Evolutionary conservation across 2,888 invertebrate species (phyloP).

Genomic region (Eupithecia vulgata): DNA sequence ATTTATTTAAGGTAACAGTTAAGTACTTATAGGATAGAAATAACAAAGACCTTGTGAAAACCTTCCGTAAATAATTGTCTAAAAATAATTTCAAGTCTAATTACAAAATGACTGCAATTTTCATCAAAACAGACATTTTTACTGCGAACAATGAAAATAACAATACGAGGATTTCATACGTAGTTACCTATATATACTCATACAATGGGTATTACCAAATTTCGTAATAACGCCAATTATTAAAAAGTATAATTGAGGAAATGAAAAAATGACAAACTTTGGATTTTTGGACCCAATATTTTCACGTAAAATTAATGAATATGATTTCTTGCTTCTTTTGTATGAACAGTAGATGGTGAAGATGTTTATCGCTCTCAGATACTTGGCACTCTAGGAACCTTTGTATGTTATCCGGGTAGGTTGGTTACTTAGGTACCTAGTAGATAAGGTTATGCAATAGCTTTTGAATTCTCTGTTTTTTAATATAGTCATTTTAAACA

Average conservation of each 20-base stretch:
- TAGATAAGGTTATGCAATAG: not conserved
- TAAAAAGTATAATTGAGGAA: slow-evolving; percentile 11
- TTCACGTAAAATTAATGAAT: not conserved
- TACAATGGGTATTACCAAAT: slow-evolving; percentile 4
- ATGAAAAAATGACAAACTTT: not conserved
- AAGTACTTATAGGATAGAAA: not conserved
- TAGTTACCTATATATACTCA: not conserved
- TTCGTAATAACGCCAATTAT: slow-evolving; percentile 7
- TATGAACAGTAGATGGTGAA: not conserved
- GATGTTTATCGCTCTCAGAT: not conserved
- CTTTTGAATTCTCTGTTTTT: not conserved
- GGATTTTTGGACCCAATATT: not conserved
- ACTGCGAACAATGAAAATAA: not conserved
- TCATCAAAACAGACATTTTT: slow-evolving; percentile 1
- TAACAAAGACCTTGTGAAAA: not conserved
- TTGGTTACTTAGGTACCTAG: no score
- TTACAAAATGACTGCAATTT: slow-evolving; percentile 15
- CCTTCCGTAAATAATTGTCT: slow-evolving; percentile 10
- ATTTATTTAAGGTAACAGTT: not conserved
- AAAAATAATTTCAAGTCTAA: not conserved
- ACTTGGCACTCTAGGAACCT: not conserved
- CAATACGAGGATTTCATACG: not conserved
- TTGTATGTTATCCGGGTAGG: not conserved
- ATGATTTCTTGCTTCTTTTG: not conserved
- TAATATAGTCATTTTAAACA: not conserved